phyloP scores from a whole-genome alignment of 1,140 invertebrate genomes.

The Pogonus chalceus region DNA sequence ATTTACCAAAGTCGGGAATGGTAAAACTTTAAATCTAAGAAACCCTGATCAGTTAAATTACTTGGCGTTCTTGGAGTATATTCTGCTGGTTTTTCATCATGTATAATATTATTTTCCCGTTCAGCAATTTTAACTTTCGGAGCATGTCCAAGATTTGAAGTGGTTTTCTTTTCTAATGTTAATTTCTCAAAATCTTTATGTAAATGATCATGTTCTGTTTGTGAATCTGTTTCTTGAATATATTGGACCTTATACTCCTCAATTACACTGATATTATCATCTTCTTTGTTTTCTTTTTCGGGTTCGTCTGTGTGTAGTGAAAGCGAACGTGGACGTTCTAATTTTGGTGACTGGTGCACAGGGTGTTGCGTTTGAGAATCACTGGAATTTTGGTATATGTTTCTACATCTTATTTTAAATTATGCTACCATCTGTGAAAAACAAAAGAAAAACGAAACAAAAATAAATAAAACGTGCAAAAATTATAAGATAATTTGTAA shows the following conservation, averaged over 20 bases:
- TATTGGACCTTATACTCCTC: constrained; percentile 33
- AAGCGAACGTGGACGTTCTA: constrained; percentile 41
- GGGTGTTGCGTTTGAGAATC: constrained; percentile 13
- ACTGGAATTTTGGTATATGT: constrained; percentile 27
- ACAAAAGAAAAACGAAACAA: background rate
- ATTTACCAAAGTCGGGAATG: constrained; percentile 51
- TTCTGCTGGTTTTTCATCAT: background rate
- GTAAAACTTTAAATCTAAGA: constrained; percentile 52
- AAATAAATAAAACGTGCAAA: background rate
- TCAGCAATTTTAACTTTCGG: background rate
- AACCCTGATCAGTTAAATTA: constrained; percentile 44
- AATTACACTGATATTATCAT: constrained; percentile 32
- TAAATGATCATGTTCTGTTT: background rate
- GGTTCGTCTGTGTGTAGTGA: constrained; percentile 37
- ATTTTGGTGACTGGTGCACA: constrained; percentile 26
- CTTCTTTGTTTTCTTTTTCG: constrained; percentile 25
- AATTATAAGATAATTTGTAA: too few species aligned
- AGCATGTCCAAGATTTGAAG: background rate
- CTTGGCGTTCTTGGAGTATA: constrained; percentile 20
- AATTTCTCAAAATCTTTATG: background rate
- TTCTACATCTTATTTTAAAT: constrained; percentile 9
- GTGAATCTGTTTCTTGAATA: constrained; percentile 22
- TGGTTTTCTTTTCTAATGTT: background rate
- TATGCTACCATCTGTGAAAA: constrained; percentile 12
- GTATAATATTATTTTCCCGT: constrained; percentile 4